phyloP scores from a whole-genome alignment of 2,113 vertebrate species.

The Bucco capensis region DNA sequence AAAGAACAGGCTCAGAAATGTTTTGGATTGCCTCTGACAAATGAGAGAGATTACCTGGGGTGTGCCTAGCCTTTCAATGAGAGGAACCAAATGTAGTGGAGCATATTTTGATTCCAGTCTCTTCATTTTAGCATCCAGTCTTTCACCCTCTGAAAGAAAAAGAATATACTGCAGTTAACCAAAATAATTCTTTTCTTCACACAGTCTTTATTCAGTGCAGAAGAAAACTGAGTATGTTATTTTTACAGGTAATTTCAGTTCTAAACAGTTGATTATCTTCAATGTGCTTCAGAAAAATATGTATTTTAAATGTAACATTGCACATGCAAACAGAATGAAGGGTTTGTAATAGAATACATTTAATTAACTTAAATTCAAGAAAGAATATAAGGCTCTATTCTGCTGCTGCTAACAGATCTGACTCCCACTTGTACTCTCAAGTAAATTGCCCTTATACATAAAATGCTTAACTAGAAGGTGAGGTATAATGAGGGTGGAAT shows the following conservation, averaged over 20 bases:
- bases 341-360: not conserved
- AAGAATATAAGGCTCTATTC: not conserved
- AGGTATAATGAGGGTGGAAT: not conserved
- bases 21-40: not conserved
- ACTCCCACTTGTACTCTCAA: not conserved
- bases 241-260: not conserved
- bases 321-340: not conserved
- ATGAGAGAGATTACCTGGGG: conserved; percentile 76
- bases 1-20: not conserved
- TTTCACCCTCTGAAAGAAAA: conserved; percentile 80
- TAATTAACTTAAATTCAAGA: not conserved
- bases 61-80: conserved; percentile 86
- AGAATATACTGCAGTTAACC: not conserved
- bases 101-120: conserved; percentile 86
- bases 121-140: conserved; percentile 90
- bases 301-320: not conserved
- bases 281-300: not conserved
- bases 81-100: conserved; percentile 83
- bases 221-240: not conserved
- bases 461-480: not conserved
- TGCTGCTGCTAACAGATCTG: not conserved
- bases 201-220: not conserved
- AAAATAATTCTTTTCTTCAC: not conserved
- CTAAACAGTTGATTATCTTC: not conserved
- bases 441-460: not conserved